These are phyloP conservation scores for Hybos culiciformis DNA, from an alignment of 2,888 invertebrate species.

Conservation along the genomic window DNA sequence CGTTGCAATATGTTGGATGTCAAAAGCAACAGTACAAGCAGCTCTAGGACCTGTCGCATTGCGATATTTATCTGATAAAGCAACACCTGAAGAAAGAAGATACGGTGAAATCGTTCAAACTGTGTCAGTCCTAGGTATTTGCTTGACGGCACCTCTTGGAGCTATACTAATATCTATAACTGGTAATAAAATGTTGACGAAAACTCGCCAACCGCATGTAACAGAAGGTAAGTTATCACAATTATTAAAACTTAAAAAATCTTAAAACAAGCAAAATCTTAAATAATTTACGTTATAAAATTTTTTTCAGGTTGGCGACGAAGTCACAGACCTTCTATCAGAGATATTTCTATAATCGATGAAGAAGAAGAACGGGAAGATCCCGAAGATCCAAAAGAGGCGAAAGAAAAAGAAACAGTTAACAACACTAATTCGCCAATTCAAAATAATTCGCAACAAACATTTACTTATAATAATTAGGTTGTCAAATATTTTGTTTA, in stretches of 20 bases:
- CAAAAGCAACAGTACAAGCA: constrained; percentile 96
- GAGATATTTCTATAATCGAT: constrained; percentile 76
- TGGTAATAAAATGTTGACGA: constrained; percentile 63
- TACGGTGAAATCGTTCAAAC: constrained; percentile 62
- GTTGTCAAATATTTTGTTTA: background rate
- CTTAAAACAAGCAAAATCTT: background rate
- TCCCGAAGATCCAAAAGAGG: constrained; percentile 32
- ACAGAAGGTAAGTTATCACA: constrained; percentile 40
- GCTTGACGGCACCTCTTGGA: constrained; percentile 72
- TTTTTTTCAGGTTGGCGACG: constrained; percentile 54
- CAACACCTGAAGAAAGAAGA: constrained; percentile 38
- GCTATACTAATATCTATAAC: constrained; percentile 69
- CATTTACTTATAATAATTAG: constrained; percentile 16
- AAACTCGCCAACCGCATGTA: constrained; percentile 55
- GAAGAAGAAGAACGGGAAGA: constrained; percentile 61
- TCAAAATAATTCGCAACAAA: background rate
- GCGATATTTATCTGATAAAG: constrained; percentile 42
- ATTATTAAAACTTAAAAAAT: background rate
- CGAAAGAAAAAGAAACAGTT: too few relatives aligned
- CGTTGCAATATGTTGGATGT: constrained; percentile 83
- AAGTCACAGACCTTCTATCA: constrained; percentile 67
- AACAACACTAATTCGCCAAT: constrained; percentile 28
- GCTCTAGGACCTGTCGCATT: constrained; percentile 68
- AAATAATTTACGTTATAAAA: too few relatives aligned
- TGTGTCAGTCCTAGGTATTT: constrained; percentile 65